Conservation (phyloP, 2,888 invertebrate genomes). For the Bombylius major region DNA sequence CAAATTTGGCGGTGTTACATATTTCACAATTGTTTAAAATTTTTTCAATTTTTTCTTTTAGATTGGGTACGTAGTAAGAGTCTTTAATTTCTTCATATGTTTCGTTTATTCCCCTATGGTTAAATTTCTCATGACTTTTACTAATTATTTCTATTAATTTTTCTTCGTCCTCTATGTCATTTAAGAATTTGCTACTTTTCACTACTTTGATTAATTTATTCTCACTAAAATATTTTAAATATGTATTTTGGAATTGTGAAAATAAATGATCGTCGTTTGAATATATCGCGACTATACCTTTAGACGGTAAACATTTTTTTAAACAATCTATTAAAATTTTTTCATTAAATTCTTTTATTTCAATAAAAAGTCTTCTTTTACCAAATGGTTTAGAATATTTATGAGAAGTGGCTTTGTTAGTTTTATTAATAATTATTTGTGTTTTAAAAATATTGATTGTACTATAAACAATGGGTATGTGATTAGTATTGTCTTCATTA, state of each 20-base stretch:
- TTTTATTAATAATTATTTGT: constrained; percentile 7
- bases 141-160: not conserved
- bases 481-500: not conserved
- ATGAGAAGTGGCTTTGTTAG: not conserved
- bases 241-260: constrained; percentile 4
- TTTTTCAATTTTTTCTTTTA: constrained; percentile 46
- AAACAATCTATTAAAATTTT: not conserved
- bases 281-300: constrained; percentile 7
- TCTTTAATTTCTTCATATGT: constrained; percentile 5
- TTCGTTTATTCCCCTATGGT: constrained; percentile 7
- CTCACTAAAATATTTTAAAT: not conserved
- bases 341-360: constrained; percentile 5
- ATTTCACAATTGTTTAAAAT: too few species aligned
- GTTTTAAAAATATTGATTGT: constrained; percentile 7
- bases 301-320: constrained; percentile 2
- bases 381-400: not conserved
- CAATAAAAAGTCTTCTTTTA: constrained; percentile 6
- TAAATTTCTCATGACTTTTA: constrained; percentile 1
- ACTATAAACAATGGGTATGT: constrained; percentile 1
- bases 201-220: not conserved
- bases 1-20: not conserved
- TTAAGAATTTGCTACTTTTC: constrained; percentile 5
- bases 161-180: constrained; percentile 4
- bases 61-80: constrained; percentile 14
- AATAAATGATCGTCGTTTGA: constrained; percentile 2